Conservation (phyloP, 2,797 vertebrate species). For the Bovichtus diacanthus region DNA sequence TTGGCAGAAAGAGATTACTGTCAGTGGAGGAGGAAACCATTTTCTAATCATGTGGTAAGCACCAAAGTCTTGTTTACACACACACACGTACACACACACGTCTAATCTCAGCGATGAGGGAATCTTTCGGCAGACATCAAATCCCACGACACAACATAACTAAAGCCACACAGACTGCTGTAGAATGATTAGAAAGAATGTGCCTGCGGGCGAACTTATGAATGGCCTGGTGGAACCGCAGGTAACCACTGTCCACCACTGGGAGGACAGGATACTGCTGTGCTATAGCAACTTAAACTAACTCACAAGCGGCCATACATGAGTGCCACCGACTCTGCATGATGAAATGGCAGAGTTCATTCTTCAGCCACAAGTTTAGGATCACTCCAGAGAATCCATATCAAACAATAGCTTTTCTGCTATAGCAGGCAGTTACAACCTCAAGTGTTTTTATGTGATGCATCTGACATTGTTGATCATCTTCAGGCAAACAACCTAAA, state of each 20-base stretch:
- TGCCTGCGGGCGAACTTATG: constrained; percentile 33
- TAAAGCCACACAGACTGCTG: constrained; percentile 23
- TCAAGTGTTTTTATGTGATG: constrained; percentile 40
- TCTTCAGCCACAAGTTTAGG: neutral
- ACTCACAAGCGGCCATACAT: neutral
- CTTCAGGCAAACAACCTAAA: constrained; percentile 34
- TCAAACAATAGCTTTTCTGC: constrained; percentile 8
- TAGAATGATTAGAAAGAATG: constrained; percentile 29
- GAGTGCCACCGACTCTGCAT: neutral
- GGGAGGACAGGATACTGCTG: neutral
- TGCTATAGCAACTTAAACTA: neutral
- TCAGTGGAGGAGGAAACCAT: constrained; percentile 50
- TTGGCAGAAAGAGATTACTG: constrained; percentile 50
- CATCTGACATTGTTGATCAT: constrained; percentile 45
- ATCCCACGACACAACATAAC: constrained; percentile 32
- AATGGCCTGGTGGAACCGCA: constrained; percentile 2
- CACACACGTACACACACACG: constrained; percentile 9
- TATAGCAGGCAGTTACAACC: neutral
- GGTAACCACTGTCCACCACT: constrained; percentile 17
- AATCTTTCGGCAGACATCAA: constrained; percentile 35
- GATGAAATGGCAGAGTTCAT: constrained; percentile 1
- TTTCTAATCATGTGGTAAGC: constrained; percentile 51
- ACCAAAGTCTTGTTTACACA: constrained; percentile 52
- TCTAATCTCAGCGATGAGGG: constrained; percentile 47
- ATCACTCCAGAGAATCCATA: neutral